A percentile compares a stretch with the other conserved stretches of the same genome.
phyloP scores from a whole-genome alignment of 2,888 invertebrate genomes.

The Hyles lineata region DNA sequence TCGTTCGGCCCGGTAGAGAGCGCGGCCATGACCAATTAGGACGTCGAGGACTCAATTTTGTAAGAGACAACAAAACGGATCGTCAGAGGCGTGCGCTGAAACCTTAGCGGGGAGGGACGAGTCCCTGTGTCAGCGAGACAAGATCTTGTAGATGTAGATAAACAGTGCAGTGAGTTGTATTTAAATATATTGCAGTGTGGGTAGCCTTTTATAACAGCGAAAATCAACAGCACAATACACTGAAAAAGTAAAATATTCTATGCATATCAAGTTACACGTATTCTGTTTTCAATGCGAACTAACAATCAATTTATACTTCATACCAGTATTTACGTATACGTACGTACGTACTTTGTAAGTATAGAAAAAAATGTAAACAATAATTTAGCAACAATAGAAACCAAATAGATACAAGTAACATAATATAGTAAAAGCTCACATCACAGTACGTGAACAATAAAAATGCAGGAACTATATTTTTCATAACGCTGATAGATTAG shows the following conservation, averaged over 20 bases:
- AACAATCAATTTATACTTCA: too few species aligned
- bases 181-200: neutral
- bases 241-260: too few species aligned
- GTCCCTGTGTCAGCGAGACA: constrained; percentile 22
- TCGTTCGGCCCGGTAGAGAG: constrained; percentile 45
- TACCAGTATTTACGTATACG: too few species aligned
- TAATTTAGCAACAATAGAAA: neutral
- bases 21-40: constrained; percentile 51
- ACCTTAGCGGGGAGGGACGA: constrained; percentile 25
- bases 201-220: too few species aligned
- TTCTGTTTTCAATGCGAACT: too few species aligned
- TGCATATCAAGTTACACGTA: too few species aligned
- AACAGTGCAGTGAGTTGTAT: neutral
- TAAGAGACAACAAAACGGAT: constrained; percentile 42
- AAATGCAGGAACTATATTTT: neutral
- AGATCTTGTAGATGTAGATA: neutral
- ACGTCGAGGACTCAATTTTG: constrained; percentile 50
- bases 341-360: too few species aligned
- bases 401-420: neutral
- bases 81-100: constrained; percentile 27
- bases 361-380: too few species aligned
- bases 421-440: neutral
- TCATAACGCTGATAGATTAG: neutral
- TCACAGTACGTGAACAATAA: neutral
- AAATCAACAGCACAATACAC: too few species aligned